Conservation (phyloP, 2,888 invertebrate genomes). For the Heliconius hortense region DNA sequence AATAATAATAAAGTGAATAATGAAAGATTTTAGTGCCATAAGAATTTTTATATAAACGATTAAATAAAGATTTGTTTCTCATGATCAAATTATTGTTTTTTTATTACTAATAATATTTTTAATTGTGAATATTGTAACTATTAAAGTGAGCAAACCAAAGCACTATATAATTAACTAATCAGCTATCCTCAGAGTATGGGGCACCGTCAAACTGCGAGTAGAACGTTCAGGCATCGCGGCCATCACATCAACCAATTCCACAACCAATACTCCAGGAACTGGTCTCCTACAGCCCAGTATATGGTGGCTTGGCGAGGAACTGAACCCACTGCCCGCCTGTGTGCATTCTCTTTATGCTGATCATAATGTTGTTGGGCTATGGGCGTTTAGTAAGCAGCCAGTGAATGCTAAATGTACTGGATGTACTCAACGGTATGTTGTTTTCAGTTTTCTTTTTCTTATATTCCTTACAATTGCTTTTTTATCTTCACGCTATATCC, state of each 20-base stretch:
- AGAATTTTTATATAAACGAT: too few species aligned
- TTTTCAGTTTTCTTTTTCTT: neutral
- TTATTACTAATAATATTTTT: too few species aligned
- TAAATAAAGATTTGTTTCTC: too few species aligned
- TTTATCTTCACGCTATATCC: too few species aligned
- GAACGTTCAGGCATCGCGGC: conserved; percentile 65
- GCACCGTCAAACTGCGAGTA: conserved; percentile 86
- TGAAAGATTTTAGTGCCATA: too few species aligned
- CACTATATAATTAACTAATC: conserved; percentile 31
- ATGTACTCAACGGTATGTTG: conserved; percentile 87
- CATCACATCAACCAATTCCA: conserved; percentile 55
- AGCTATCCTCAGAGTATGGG: conserved; percentile 78
- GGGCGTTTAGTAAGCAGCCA: conserved; percentile 90
- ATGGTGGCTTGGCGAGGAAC: conserved; percentile 72
- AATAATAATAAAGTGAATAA: too few species aligned
- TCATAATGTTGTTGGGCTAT: conserved; percentile 90
- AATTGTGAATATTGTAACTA: neutral
- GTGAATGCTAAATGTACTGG: conserved; percentile 86
- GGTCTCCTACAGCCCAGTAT: conserved; percentile 58
- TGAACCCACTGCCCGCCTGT: conserved; percentile 85
- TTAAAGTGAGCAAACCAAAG: neutral
- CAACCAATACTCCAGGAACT: conserved; percentile 45
- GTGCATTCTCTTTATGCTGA: conserved; percentile 91
- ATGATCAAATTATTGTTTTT: too few species aligned
- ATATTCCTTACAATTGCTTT: too few species aligned